Evolutionary conservation across 2,888 invertebrate genomes (phyloP).

Genomic region (Meghimatium bilineatum): DNA sequence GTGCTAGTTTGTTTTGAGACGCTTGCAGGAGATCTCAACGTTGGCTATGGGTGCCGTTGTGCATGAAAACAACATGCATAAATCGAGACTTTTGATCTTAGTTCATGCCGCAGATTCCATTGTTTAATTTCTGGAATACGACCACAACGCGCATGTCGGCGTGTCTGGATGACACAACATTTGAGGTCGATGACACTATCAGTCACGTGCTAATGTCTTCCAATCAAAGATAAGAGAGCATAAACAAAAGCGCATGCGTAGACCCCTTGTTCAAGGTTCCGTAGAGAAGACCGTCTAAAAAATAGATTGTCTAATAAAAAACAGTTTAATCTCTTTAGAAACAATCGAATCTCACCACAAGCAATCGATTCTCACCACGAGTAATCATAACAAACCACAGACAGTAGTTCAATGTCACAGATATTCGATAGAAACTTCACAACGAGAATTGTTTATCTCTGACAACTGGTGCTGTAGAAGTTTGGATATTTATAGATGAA

Average conservation of each 20-base stretch:
- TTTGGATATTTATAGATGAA: neutral
- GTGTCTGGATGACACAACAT: constrained; percentile 12
- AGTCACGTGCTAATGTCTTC: constrained; percentile 33
- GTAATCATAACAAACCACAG: neutral
- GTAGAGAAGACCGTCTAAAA: neutral
- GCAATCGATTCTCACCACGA: neutral
- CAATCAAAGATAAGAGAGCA: constrained; percentile 17
- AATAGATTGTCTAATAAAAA: neutral
- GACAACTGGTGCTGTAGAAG: neutral
- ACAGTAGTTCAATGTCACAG: neutral
- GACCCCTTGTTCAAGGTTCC: constrained; percentile 7
- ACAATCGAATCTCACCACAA: neutral
- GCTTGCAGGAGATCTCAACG: too few relatives aligned
- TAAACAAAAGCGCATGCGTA: constrained; percentile 35
- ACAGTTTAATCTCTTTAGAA: constrained; percentile 5
- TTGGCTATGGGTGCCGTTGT: too few relatives aligned
- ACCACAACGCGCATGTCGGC: constrained; percentile 6
- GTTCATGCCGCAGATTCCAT: neutral
- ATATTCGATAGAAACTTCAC: neutral
- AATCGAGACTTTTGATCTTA: constrained; percentile 3
- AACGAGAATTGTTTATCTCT: neutral
- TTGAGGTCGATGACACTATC: neutral
- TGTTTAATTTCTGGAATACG: neutral
- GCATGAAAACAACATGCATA: neutral
- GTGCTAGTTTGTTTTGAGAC: too few relatives aligned